Conservation (phyloP, 1,140 invertebrate species). For the Neodiprion lecontei region DNA sequence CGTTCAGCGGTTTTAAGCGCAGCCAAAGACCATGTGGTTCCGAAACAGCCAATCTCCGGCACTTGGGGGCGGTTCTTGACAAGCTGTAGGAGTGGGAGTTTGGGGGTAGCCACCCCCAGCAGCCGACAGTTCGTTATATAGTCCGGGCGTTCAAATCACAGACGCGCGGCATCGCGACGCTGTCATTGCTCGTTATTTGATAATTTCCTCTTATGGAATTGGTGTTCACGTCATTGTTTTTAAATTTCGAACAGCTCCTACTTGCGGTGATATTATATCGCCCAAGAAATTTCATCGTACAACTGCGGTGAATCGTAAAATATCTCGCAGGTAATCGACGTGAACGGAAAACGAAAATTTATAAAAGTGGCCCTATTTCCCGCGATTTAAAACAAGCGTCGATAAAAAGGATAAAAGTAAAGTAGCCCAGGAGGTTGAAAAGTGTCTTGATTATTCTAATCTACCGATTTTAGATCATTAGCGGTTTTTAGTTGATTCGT, state of each 20-base stretch:
- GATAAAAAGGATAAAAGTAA: conserved; percentile 8
- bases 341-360: too few species aligned
- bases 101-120: conserved; percentile 31
- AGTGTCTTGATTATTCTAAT: too few species aligned
- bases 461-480: too few species aligned
- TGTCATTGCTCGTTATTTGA: background rate
- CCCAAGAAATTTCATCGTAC: too few species aligned
- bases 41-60: conserved; percentile 51
- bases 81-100: conserved; percentile 27
- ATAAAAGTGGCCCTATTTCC: too few species aligned
- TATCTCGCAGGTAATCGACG: too few species aligned
- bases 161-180: conserved; percentile 29
- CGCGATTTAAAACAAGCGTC: background rate
- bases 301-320: too few species aligned
- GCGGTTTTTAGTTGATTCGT: too few species aligned
- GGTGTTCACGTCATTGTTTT: too few species aligned
- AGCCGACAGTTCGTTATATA: conserved; percentile 21
- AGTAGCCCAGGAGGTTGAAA: background rate
- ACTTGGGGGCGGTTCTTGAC: conserved; percentile 53
- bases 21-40: conserved; percentile 32
- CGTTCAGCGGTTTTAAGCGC: conserved; percentile 31
- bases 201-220: too few species aligned
- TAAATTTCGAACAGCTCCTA: too few species aligned
- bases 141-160: conserved; percentile 60
- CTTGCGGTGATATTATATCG: too few species aligned